These are phyloP conservation scores for Cerastis leucographa DNA, from an alignment of 2,888 invertebrate genomes.

Conservation along the genomic window DNA sequence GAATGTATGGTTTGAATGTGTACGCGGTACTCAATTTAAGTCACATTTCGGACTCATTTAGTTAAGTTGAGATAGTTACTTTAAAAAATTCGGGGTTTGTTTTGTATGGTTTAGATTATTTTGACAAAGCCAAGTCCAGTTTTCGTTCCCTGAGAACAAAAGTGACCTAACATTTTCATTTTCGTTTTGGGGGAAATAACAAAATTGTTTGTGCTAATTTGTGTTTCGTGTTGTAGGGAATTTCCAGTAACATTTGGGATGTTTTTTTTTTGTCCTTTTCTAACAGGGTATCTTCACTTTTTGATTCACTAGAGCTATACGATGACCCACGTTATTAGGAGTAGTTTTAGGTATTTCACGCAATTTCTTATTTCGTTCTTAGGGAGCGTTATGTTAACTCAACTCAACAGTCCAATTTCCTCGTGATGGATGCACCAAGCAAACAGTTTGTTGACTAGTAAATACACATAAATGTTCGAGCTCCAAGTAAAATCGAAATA, in stretches of 20 bases:
- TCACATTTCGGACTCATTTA: constrained; percentile 2
- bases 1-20: constrained; percentile 15
- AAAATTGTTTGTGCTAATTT: too few relatives aligned
- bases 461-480: constrained; percentile 20
- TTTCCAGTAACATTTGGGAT: too few relatives aligned
- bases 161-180: too few relatives aligned
- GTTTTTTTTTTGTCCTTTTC: too few relatives aligned
- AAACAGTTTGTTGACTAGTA: constrained; percentile 36
- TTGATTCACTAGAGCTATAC: too few relatives aligned
- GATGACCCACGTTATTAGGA: too few relatives aligned
- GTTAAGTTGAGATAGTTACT: background rate
- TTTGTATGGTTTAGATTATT: background rate
- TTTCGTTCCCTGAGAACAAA: too few relatives aligned
- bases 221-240: too few relatives aligned
- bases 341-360: too few relatives aligned
- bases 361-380: too few relatives aligned
- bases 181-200: too few relatives aligned
- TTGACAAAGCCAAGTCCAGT: background rate
- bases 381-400: background rate
- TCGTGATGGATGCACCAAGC: constrained; percentile 14
- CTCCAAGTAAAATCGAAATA: constrained; percentile 48
- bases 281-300: too few relatives aligned
- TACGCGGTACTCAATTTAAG: constrained; percentile 6
- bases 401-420: background rate
- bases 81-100: background rate